Percentiles rank a stretch among this genome's conserved stretches.
Conservation (phyloP, 2,113 vertebrate genomes). For the Origma solitaria region DNA sequence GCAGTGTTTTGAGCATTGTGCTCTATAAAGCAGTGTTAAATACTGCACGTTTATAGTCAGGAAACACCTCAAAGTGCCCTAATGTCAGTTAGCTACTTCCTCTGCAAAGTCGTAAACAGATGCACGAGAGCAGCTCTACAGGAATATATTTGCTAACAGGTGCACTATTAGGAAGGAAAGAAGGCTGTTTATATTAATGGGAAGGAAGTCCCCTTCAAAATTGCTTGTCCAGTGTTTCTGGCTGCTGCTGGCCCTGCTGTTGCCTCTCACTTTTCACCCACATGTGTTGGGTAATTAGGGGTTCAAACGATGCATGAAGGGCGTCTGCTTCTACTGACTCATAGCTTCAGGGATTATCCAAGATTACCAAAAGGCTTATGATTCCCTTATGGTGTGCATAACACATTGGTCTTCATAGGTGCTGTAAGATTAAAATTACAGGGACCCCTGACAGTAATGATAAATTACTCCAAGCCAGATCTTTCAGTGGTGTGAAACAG, state of each 20-base stretch:
- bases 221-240: neutral
- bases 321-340: constrained; percentile 40
- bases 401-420: neutral
- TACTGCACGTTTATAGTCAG: constrained; percentile 4
- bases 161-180: constrained; percentile 31
- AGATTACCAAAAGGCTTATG: neutral
- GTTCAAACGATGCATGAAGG: constrained; percentile 26
- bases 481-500: neutral
- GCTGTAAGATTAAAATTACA: neutral
- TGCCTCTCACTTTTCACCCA: constrained; percentile 34
- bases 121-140: neutral
- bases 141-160: constrained; percentile 29
- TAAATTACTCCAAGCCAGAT: neutral
- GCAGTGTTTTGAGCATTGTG: constrained; percentile 34
- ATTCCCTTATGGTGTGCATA: neutral
- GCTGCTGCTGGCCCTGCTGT: neutral
- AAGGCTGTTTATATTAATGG: constrained; percentile 4
- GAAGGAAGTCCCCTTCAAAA: constrained; percentile 29
- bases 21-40: constrained; percentile 46
- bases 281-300: constrained; percentile 34
- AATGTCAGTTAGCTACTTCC: constrained; percentile 54
- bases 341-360: constrained; percentile 36
- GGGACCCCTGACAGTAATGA: neutral
- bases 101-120: constrained; percentile 20
- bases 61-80: constrained; percentile 54